Percentiles rank a stretch among this genome's conserved stretches.
These are phyloP conservation scores for Esox masquinongy DNA, from an alignment of 2,797 vertebrate genomes.

Conservation along the genomic window DNA sequence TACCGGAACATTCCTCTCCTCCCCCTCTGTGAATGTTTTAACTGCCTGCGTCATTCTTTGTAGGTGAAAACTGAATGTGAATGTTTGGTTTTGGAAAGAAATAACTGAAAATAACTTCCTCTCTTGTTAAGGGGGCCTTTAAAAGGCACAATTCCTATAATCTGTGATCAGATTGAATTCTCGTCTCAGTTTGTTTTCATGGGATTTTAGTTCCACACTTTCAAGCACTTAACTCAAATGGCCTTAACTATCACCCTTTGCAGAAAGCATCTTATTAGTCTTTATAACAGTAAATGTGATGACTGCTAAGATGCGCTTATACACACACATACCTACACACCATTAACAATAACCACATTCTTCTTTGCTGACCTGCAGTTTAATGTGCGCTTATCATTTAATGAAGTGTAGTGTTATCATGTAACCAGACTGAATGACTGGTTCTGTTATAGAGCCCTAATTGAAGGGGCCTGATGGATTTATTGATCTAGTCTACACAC, in stretches of 20 bases:
- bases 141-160: too few relatives aligned
- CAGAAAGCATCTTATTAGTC: background rate
- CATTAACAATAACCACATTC: slow-evolving; percentile 34
- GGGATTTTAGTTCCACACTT: background rate
- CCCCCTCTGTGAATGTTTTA: too few relatives aligned
- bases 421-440: slow-evolving; percentile 42
- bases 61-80: too few relatives aligned
- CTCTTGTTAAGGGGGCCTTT: too few relatives aligned
- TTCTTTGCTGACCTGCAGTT: slow-evolving; percentile 59
- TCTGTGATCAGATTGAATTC: background rate
- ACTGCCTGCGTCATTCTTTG: too few relatives aligned
- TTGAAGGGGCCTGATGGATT: slow-evolving; percentile 61
- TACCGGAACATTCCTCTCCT: too few relatives aligned
- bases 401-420: slow-evolving; percentile 61
- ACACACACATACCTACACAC: background rate
- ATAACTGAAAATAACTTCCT: too few relatives aligned
- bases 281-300: slow-evolving; percentile 3
- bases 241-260: background rate
- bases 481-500: slow-evolving; percentile 51
- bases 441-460: slow-evolving; percentile 44
- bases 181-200: background rate
- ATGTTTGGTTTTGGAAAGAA: too few relatives aligned
- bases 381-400: slow-evolving; percentile 77
- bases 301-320: too few relatives aligned
- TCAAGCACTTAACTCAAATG: background rate